Evolutionary conservation across 2,888 invertebrate genomes (phyloP), one percentile per base, ranked within the genome.

Genomic region (Melipona bicolor): DNA sequence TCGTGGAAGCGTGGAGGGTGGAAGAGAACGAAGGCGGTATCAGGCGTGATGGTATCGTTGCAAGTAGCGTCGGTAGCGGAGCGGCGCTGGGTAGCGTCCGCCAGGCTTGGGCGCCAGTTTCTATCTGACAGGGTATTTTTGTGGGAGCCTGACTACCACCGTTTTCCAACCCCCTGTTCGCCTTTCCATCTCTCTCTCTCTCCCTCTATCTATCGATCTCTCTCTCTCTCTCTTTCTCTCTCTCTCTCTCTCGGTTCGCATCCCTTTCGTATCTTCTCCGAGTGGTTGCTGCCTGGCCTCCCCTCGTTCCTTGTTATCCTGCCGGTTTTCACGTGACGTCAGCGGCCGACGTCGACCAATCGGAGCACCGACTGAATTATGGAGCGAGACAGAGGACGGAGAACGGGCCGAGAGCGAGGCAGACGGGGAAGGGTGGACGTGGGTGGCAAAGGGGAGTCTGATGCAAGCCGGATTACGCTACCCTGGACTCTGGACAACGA

Each of bases 51-150:
- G 76, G 81, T 79, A 59, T 67, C 76, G 85, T 43, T 67, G 69
- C 52, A 65, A 70, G 76, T 49, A 65, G 54, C 68, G 83, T 67
- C 36, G 67, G 73, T 61, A 6, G 76, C 62, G 64, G 62, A 71
- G 52, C 81, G 56, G 24, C 76, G 71, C 56, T 81, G 80, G 80
- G 61, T 74, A 77, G 67, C 86, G 91, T 91, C 91, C 91, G 90
- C 84, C 89, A 84, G 77, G 90, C 88, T 91, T 88, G 90, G 88
- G 80, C 84, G 91, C 90, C 89, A 87, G 90, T 89, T 88, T 91
- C 91, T 89, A 92, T 92, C 92, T 91, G 92, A 89, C 91, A 91
- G 90, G 85, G 88, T 91, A 93, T 93, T 93, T 92, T 93, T 91
- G 88, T 88, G 86, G 90, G 89, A 92, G 88, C 88, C 64, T 85